phyloP scores from a whole-genome alignment of 1,140 invertebrate genomes.

The Zaprionus camerounensis region DNA sequence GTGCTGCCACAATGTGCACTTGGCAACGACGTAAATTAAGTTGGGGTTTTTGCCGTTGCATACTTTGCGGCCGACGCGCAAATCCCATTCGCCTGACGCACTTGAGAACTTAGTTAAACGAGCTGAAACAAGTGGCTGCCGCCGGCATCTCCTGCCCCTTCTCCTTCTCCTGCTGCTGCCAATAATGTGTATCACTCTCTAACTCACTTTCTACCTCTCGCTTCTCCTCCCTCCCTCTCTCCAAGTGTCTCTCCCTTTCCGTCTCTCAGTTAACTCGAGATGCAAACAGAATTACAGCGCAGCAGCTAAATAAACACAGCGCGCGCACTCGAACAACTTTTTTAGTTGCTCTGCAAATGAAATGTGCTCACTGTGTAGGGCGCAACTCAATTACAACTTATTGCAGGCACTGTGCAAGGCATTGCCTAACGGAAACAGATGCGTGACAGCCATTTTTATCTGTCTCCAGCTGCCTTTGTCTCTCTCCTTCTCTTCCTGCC shows the following conservation, averaged over 20 bases:
- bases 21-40: conserved; percentile 43
- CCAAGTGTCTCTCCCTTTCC: not conserved
- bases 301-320: conserved; percentile 71
- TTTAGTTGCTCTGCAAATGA: conserved; percentile 55
- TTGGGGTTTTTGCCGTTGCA: conserved; percentile 41
- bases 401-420: conserved; percentile 33
- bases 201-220: not conserved
- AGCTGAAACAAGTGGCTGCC: conserved; percentile 65
- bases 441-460: conserved; percentile 29
- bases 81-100: conserved; percentile 26
- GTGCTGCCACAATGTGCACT: conserved; percentile 17
- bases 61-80: conserved; percentile 39
- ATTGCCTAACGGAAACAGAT: conserved; percentile 26
- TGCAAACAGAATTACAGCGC: conserved; percentile 63
- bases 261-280: conserved; percentile 63
- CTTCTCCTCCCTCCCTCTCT: conserved; percentile 8
- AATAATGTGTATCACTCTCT: conserved; percentile 49
- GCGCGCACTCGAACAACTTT: conserved; percentile 57
- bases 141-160: not conserved
- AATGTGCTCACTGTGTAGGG: conserved; percentile 26
- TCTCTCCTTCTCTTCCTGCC: conserved; percentile 5
- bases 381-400: conserved; percentile 70
- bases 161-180: conserved; percentile 57
- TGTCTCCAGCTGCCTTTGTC: not conserved
- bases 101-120: conserved; percentile 60